These are phyloP conservation scores for Nesogale talazaci DNA, from an alignment of 2,113 vertebrate species.

Conservation along the genomic window DNA sequence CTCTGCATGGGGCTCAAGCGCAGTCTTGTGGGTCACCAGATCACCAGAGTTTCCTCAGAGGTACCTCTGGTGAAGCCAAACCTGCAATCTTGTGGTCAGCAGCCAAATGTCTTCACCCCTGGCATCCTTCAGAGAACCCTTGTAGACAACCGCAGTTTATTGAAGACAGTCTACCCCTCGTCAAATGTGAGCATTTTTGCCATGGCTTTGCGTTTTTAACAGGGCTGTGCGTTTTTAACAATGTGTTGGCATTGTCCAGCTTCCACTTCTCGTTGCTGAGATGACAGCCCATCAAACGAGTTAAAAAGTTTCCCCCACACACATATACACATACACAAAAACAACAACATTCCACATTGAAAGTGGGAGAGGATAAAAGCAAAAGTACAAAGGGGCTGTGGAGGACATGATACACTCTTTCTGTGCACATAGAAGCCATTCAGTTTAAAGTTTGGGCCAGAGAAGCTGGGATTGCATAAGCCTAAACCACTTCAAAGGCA, in stretches of 20 bases:
- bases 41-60: background rate
- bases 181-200: background rate
- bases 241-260: background rate
- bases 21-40: background rate
- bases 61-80: background rate
- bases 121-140: background rate
- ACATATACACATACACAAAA: no score
- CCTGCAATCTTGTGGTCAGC: background rate
- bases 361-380: background rate
- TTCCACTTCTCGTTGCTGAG: slow-evolving; percentile 11
- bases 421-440: background rate
- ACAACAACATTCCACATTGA: background rate
- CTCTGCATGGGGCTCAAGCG: background rate
- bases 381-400: background rate
- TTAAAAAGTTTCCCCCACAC: background rate
- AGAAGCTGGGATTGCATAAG: slow-evolving; percentile 90
- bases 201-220: no score
- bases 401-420: background rate
- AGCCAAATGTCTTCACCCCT: background rate
- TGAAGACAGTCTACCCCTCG: background rate
- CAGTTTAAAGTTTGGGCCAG: slow-evolving; percentile 11
- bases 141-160: background rate
- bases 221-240: background rate
- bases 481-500: slow-evolving; percentile 92
- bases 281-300: background rate